These are phyloP conservation scores for Pagetopsis macropterus DNA, from an alignment of 2,797 vertebrate genomes.

Conservation along the genomic window DNA sequence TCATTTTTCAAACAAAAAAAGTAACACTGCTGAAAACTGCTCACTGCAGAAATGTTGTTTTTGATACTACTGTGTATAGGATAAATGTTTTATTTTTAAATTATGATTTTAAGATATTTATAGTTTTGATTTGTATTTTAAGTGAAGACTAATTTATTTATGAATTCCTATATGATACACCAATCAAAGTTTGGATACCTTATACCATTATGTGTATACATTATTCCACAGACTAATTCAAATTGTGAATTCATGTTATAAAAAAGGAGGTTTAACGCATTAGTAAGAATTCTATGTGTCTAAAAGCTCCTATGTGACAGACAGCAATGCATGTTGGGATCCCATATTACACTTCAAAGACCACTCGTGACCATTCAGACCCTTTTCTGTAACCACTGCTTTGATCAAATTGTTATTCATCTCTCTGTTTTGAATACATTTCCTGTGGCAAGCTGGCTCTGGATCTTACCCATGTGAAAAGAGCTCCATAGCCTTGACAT, in stretches of 20 bases:
- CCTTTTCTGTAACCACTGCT: not conserved
- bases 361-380: not conserved
- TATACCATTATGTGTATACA: not conserved
- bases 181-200: not conserved
- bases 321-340: not conserved
- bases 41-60: not conserved
- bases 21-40: not conserved
- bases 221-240: not conserved
- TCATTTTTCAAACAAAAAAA: not conserved
- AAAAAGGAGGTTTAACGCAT: too few species aligned
- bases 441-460: constrained; percentile 78
- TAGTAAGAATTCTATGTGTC: too few species aligned
- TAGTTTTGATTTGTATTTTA: not conserved
- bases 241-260: not conserved
- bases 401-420: not conserved
- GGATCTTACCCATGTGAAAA: constrained; percentile 89
- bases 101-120: not conserved
- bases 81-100: not conserved
- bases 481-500: constrained; percentile 86
- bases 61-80: not conserved
- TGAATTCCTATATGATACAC: not conserved
- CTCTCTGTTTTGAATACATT: constrained; percentile 14
- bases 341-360: not conserved
- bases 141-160: not conserved
- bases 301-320: not conserved